phyloP scores from a whole-genome alignment of 2,888 invertebrate species.

The Dryobota labecula region DNA sequence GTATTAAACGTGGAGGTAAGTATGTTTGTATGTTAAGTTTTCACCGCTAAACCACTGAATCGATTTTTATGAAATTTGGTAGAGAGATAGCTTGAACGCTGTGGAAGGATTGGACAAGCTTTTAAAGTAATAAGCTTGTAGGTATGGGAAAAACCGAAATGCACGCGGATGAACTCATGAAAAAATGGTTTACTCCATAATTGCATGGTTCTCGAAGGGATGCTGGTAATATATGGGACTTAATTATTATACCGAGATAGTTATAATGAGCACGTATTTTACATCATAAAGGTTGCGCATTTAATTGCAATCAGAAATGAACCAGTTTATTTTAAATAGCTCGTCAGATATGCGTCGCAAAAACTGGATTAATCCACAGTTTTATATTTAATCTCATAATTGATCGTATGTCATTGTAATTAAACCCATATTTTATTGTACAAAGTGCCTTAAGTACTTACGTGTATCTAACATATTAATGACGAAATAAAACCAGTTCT shows the following conservation, averaged over 20 bases:
- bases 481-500: neutral
- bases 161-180: neutral
- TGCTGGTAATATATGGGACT: neutral
- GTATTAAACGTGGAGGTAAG: neutral
- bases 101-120: neutral
- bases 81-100: neutral
- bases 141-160: neutral
- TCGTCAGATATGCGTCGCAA: neutral
- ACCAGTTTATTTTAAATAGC: slow-evolving; percentile 27
- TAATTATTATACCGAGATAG: slow-evolving; percentile 11
- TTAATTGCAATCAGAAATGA: slow-evolving; percentile 38
- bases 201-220: neutral
- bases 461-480: neutral
- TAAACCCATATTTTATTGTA: slow-evolving; percentile 29
- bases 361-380: slow-evolving; percentile 34
- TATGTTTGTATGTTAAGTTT: slow-evolving; percentile 7
- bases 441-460: neutral
- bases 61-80: neutral
- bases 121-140: neutral
- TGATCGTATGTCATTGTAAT: slow-evolving; percentile 22
- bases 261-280: slow-evolving; percentile 32
- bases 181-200: too few species aligned
- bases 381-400: slow-evolving; percentile 11
- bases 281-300: slow-evolving; percentile 24
- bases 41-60: neutral